Evolutionary conservation across 2,888 invertebrate genomes (phyloP).

Genomic region (Bhutanitis thaidina): DNA sequence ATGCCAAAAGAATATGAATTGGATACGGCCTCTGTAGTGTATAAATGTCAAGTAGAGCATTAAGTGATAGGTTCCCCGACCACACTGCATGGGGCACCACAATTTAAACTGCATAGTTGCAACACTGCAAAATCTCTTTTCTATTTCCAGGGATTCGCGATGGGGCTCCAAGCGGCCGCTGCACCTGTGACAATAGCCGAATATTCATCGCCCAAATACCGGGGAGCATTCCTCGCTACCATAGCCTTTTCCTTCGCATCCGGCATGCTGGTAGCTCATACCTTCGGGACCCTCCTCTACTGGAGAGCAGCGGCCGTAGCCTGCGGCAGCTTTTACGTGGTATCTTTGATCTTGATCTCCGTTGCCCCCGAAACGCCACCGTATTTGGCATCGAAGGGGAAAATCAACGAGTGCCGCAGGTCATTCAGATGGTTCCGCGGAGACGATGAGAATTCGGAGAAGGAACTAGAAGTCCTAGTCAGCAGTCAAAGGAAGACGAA

Average conservation of each 20-base stretch:
- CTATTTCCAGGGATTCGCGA: slow-evolving; percentile 67
- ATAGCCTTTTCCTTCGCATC: slow-evolving; percentile 82
- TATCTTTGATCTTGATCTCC: slow-evolving; percentile 73
- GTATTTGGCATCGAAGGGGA: slow-evolving; percentile 81
- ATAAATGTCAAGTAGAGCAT: too few species aligned
- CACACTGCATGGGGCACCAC: too few species aligned
- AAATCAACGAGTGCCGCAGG: slow-evolving; percentile 73
- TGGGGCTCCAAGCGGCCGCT: slow-evolving; percentile 75
- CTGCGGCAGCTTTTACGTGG: slow-evolving; percentile 67
- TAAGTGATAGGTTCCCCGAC: too few species aligned
- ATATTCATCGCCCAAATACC: slow-evolving; percentile 77
- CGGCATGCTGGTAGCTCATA: slow-evolving; percentile 82
- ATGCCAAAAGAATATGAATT: too few species aligned
- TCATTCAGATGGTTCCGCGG: slow-evolving; percentile 82
- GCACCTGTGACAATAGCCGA: slow-evolving; percentile 72
- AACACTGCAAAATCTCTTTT: not conserved
- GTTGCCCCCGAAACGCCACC: slow-evolving; percentile 83
- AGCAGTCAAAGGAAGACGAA: slow-evolving; percentile 55
- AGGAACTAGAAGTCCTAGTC: slow-evolving; percentile 68
- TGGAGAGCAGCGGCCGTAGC: slow-evolving; percentile 80
- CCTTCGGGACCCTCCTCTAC: slow-evolving; percentile 80
- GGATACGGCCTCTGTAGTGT: too few species aligned
- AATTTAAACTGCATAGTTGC: too few species aligned
- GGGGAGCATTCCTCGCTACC: slow-evolving; percentile 82
- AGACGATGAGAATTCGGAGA: slow-evolving; percentile 53